Conservation (phyloP, 2,113 vertebrate species). For the Scopus umbretta region DNA sequence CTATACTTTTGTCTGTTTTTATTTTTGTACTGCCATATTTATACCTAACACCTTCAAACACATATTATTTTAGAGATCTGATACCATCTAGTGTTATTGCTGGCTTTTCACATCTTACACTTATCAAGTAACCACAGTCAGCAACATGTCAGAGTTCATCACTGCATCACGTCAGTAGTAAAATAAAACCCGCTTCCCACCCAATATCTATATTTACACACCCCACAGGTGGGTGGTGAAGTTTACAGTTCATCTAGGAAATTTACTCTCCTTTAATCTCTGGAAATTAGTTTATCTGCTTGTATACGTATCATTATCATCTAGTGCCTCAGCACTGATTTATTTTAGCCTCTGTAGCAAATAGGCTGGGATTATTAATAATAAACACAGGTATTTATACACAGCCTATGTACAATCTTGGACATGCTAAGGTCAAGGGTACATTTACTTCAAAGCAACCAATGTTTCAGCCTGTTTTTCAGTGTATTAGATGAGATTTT, state of each 20-base stretch:
- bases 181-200: constrained; percentile 39
- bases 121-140: constrained; percentile 66
- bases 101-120: constrained; percentile 51
- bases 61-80: constrained; percentile 47
- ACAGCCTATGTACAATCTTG: not conserved
- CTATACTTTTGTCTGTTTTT: constrained; percentile 20
- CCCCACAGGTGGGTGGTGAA: constrained; percentile 49
- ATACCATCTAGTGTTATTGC: constrained; percentile 48
- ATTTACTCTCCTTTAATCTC: constrained; percentile 42
- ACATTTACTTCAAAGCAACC: not conserved
- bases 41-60: constrained; percentile 32
- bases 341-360: constrained; percentile 42
- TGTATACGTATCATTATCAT: not conserved
- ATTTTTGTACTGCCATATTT: not conserved
- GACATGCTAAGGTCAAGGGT: not conserved
- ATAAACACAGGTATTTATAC: constrained; percentile 16
- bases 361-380: constrained; percentile 5
- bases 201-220: constrained; percentile 50
- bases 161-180: constrained; percentile 14
- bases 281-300: constrained; percentile 15
- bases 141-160: constrained; percentile 61
- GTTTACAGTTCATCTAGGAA: constrained; percentile 47
- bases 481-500: not conserved
- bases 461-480: not conserved
- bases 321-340: not conserved